A percentile compares a stretch with the other conserved stretches of the same genome.
Evolutionary conservation across 2,113 vertebrate genomes (phyloP).

Genomic region (Colaptes auratus): DNA sequence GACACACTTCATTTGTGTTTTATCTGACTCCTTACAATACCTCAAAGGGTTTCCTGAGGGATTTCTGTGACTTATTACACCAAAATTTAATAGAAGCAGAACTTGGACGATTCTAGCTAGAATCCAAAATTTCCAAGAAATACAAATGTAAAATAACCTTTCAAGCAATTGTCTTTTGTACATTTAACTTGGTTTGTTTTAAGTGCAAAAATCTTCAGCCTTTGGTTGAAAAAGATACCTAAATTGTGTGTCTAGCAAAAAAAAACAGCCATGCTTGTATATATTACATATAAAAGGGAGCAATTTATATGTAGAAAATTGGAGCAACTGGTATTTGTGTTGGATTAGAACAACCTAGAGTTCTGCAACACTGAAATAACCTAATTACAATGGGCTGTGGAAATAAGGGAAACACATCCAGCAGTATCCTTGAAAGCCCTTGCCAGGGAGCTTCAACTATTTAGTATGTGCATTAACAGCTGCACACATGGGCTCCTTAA

Average conservation of each 20-base stretch:
- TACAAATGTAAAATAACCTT: neutral
- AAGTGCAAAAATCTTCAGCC: neutral
- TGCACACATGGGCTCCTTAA: accelerated
- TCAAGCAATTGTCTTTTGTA: neutral
- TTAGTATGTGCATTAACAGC: neutral
- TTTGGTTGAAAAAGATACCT: neutral
- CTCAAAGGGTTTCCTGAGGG: neutral
- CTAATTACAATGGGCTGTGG: neutral
- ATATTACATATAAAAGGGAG: neutral
- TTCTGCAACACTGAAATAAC: neutral
- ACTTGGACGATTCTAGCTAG: neutral
- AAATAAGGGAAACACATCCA: neutral
- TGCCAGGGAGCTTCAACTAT: neutral
- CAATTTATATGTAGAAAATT: neutral
- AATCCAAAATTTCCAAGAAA: neutral
- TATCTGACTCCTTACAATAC: neutral
- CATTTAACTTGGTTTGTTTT: neutral
- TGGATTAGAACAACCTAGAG: neutral
- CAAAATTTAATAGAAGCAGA: neutral
- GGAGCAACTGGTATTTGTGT: neutral
- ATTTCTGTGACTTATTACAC: neutral
- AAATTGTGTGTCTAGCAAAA: neutral
- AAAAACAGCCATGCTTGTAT: neutral
- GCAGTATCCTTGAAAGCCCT: neutral
- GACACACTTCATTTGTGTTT: neutral